phyloP scores from a whole-genome alignment of 2,797 vertebrate species.

The Leucoraja ocellata region DNA sequence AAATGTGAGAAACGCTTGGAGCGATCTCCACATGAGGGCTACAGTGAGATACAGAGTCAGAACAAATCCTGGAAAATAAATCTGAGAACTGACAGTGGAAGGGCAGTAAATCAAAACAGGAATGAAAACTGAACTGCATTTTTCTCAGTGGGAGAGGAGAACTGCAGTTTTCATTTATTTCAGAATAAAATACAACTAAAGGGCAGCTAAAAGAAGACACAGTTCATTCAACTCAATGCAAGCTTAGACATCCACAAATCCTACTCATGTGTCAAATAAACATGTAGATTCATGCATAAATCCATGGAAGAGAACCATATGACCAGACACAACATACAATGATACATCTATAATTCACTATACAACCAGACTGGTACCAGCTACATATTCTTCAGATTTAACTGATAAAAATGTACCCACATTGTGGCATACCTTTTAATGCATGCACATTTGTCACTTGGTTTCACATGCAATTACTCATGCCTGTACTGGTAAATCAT shows the following conservation, averaged over 20 bases:
- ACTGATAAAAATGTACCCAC: not conserved
- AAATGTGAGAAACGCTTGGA: constrained; percentile 42
- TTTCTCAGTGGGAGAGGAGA: constrained; percentile 15
- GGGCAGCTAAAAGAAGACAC: not conserved
- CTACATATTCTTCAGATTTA: not conserved
- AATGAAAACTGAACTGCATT: constrained; percentile 23
- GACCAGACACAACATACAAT: not conserved
- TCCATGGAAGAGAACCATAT: not conserved
- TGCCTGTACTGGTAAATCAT: not conserved
- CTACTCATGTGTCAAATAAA: not conserved
- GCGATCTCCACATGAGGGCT: constrained; percentile 37
- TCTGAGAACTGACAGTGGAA: constrained; percentile 16
- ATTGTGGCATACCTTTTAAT: not conserved
- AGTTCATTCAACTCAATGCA: not conserved
- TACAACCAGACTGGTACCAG: not conserved
- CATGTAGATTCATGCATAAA: not conserved
- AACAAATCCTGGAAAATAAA: constrained; percentile 32
- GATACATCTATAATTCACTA: not conserved
- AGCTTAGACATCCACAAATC: not conserved
- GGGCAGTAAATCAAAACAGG: constrained; percentile 31
- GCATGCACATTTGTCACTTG: not conserved
- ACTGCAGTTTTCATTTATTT: constrained; percentile 24
- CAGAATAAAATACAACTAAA: not conserved
- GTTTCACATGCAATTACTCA: not conserved
- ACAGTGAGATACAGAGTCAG: constrained; percentile 34